A percentile compares a stretch with the other conserved stretches of the same genome.
These are phyloP conservation scores for Stegastes partitus DNA, from an alignment of 2,113 vertebrate species.

Conservation along the genomic window DNA sequence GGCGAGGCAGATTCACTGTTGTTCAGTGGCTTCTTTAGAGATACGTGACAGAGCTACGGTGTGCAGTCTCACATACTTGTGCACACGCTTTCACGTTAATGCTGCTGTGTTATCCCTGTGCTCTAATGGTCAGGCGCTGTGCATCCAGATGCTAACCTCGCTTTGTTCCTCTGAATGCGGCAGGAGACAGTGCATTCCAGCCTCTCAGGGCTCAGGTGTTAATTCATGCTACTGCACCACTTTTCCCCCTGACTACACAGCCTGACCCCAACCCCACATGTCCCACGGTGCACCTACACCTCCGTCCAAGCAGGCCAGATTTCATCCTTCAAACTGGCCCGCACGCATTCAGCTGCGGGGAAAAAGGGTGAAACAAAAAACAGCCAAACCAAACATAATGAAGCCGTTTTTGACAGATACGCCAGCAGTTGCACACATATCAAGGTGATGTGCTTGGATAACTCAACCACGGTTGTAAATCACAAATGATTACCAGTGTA, in stretches of 20 bases:
- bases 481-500: constrained; percentile 45
- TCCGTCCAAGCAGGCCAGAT: constrained; percentile 12
- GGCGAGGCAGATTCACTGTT: background rate
- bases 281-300: constrained; percentile 33
- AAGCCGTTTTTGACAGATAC: constrained; percentile 30
- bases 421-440: constrained; percentile 6
- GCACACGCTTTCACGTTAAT: background rate
- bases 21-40: background rate
- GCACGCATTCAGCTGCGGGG: background rate
- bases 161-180: constrained; percentile 49
- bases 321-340: constrained; percentile 24
- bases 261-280: constrained; percentile 60
- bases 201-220: constrained; percentile 78
- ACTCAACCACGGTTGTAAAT: constrained; percentile 3
- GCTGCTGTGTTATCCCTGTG: constrained; percentile 25
- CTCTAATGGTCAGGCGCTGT: constrained; percentile 65
- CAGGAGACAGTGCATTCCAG: constrained; percentile 43
- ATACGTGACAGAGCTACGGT: constrained; percentile 4
- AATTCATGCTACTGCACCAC: constrained; percentile 76
- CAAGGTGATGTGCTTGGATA: constrained; percentile 22
- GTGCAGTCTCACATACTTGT: background rate
- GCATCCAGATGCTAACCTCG: constrained; percentile 77
- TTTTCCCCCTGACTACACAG: constrained; percentile 67
- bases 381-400: background rate
- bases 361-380: background rate